A percentile compares a stretch with the other conserved stretches of the same genome.
Conservation (phyloP, 2,888 invertebrate species). For the Dasypogon diadema region DNA sequence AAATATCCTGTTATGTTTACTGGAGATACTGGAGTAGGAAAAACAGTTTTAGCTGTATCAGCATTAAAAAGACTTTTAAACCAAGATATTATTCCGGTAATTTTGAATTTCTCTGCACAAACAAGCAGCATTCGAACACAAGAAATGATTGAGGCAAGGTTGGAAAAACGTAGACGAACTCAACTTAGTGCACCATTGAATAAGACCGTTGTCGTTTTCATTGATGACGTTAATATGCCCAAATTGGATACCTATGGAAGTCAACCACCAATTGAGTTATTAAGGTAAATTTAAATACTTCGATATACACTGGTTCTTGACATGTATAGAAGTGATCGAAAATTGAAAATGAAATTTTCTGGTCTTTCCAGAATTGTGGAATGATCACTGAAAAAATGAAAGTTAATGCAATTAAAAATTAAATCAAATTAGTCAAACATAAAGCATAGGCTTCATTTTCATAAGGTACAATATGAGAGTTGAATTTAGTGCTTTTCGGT, state of each 20-base stretch:
- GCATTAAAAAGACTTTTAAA: conserved; percentile 76
- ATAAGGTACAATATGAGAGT: no score
- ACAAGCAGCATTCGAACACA: conserved; percentile 87
- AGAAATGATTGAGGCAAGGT: conserved; percentile 84
- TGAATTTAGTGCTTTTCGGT: no score
- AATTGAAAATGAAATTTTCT: no score
- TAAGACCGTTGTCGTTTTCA: conserved; percentile 85
- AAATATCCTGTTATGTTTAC: conserved; percentile 87
- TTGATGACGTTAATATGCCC: conserved; percentile 95
- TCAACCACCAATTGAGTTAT: conserved; percentile 90
- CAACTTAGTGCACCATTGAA: conserved; percentile 86
- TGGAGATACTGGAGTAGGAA: conserved; percentile 93
- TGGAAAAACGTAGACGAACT: conserved; percentile 85
- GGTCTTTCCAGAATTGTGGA: no score
- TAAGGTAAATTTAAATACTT: conserved; percentile 75
- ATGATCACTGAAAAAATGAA: no score
- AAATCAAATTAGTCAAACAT: background rate
- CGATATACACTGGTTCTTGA: no score
- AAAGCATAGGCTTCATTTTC: no score
- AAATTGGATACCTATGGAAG: conserved; percentile 88
- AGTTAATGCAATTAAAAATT: background rate
- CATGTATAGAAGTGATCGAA: no score
- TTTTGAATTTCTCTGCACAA: conserved; percentile 92
- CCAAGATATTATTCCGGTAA: conserved; percentile 78
- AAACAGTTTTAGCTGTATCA: conserved; percentile 86